phyloP scores from a whole-genome alignment of 2,888 invertebrate genomes.

The Acanthosepion esculentum region DNA sequence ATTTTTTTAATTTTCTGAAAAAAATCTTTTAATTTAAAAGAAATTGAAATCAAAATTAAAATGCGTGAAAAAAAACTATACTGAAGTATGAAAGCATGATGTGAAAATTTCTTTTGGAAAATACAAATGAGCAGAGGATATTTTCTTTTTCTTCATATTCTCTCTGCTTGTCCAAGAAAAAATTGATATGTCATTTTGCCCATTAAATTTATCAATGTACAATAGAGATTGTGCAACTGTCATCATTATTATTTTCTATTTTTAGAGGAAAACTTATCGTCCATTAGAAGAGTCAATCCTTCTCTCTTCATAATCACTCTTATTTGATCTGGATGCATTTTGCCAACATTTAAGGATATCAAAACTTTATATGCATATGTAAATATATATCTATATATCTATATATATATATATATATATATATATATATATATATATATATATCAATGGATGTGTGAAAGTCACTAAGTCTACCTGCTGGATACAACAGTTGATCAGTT shows the following conservation, averaged over 20 bases:
- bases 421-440: neutral
- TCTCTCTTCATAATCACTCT: constrained; percentile 9
- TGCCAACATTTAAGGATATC: constrained; percentile 33
- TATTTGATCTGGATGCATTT: constrained; percentile 25
- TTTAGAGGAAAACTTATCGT: constrained; percentile 33
- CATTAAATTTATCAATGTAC: neutral
- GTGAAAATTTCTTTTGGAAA: neutral
- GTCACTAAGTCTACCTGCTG: constrained; percentile 33
- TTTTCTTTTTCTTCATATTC: constrained; percentile 6
- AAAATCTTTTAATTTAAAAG: constrained; percentile 12
- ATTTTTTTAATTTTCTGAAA: neutral
- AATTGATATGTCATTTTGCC: neutral
- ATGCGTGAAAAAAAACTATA: neutral
- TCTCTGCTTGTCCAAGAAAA: neutral
- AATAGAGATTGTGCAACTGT: neutral
- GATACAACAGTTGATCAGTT: constrained; percentile 33
- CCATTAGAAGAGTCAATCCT: constrained; percentile 33
- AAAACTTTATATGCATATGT: constrained; percentile 13
- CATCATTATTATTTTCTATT: constrained; percentile 33
- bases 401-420: neutral
- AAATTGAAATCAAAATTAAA: neutral
- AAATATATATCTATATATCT: neutral
- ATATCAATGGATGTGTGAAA: neutral
- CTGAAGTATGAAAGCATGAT: neutral
- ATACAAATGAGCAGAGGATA: neutral